Evolutionary conservation across 2,888 invertebrate genomes (phyloP), one percentile per base, ranked within the genome.

Genomic region (Andrena minutula): DNA sequence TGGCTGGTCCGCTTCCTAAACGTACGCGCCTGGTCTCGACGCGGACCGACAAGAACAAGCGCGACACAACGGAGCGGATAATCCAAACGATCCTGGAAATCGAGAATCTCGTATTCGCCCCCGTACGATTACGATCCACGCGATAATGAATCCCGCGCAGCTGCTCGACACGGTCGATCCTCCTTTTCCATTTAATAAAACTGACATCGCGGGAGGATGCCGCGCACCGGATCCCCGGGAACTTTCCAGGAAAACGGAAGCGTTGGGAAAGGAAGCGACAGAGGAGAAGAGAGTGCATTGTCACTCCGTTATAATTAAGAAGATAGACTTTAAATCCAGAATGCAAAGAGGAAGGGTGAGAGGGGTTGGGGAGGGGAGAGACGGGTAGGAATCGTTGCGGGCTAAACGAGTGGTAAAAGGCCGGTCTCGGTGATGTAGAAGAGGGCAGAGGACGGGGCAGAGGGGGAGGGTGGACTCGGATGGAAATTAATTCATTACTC

Each of bases 401-500:
- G 61, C 83, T 84, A 82, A 84, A 84, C 87, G 86, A 82, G 87
- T 87, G 87, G 87, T 87, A 87, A 82, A 79, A 85, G 82, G 68
- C 80, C 60, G 79, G 71, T 63, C 73, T 74, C 79, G 74, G 63
- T 74, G 80, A 83, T 58, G 79, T 83, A 70, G 72, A 75, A 68
- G 75, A 80, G 58, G 75, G 64, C 71, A 64, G 20, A 64, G 20
- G 60, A 56, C 16, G 68, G 58, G 26, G 56, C 28, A 56, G 60
- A 28, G 63, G 12, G 79, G 68, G 66, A 74, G 35, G 75, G 32
- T 80, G 87, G 86, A 82, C 88, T 89, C 86, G 90, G 92, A 92
- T 93, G 93, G 90, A 93, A 93, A 93, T 93, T 93, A 93, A 93
- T 93, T 93, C 93, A 94, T 94, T 94, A 93, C 93, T 91, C 92